Base-by-base conservation (phyloP, 2,888 invertebrate species). In the Yponomeuta plumbellus region DNA sequence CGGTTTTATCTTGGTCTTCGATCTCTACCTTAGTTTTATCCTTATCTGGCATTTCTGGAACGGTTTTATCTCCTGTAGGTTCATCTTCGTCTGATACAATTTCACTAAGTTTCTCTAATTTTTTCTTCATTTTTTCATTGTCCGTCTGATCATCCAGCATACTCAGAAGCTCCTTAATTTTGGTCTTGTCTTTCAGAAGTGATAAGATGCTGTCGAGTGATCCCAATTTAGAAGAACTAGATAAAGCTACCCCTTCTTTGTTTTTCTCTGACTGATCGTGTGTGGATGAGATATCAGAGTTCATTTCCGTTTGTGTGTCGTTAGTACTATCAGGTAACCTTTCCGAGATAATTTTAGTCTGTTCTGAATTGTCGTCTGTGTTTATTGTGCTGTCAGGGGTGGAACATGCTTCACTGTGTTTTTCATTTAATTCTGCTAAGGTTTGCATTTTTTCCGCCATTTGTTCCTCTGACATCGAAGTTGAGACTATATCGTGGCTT, bases 71-170 rank as follows among this genome's bases (percentile, higher is more conserved):
- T 34, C 73, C 72, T 61, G 78, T 76, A n/a, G 79, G 69, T 70
- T 84, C 77, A 72, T 90, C 84, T 68, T 91, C 84, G 73, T 92
- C 93, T 0, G 91, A 92, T 21, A 92, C 92, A 6, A 92, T 91
- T 73, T 92, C 92, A 69, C 93, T 88, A 1, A 93, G 84, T 73
- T 89, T 92, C 73, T 92, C 92, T 26, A 94, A 87, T 72, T 92
- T 93, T 72, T 93, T 93, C 72, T 91, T 92, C 65, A 93, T 86
- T 76, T 92, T 92, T 66, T 92, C 85, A 71, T 90, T 87, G 64
- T 86, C 88, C 70, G 88, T 76, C 63, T 85, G 75, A 61, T 88
- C 87, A 26, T 88, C 87, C 56, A 91, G 71, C 77, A 85, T 79
- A 39, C 79, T 80, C 13, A 93, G 75, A 64, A 91, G 80, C 70